These are phyloP conservation scores for Moxostoma hubbsi DNA, from an alignment of 2,797 vertebrate species.

Conservation along the genomic window DNA sequence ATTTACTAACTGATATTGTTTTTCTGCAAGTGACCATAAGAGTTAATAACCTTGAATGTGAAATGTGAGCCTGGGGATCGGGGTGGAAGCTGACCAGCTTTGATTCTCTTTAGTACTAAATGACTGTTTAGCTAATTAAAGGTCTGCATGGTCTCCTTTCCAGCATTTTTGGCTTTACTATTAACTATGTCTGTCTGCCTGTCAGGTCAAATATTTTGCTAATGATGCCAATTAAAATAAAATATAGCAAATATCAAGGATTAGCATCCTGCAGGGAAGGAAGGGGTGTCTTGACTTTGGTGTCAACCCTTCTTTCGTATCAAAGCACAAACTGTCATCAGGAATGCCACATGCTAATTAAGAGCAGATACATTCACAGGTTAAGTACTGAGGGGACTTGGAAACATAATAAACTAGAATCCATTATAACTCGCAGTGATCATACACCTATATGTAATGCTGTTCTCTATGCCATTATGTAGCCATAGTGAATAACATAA, in stretches of 20 bases:
- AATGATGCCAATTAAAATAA: slow-evolving; percentile 81
- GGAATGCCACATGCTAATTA: slow-evolving; percentile 66
- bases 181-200: slow-evolving; percentile 70
- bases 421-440: slow-evolving; percentile 23
- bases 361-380: slow-evolving; percentile 63
- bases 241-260: slow-evolving; percentile 72
- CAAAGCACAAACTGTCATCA: slow-evolving; percentile 65
- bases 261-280: slow-evolving; percentile 67
- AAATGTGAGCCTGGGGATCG: slow-evolving; percentile 36
- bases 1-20: slow-evolving; percentile 37
- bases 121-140: slow-evolving; percentile 59
- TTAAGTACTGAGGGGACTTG: slow-evolving; percentile 65
- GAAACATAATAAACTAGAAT: slow-evolving; percentile 37
- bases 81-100: slow-evolving; percentile 28
- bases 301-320: slow-evolving; percentile 51
- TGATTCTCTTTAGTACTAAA: slow-evolving; percentile 46
- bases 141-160: slow-evolving; percentile 58
- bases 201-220: slow-evolving; percentile 69
- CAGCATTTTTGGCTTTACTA: slow-evolving; percentile 21
- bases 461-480: neutral
- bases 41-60: slow-evolving; percentile 35
- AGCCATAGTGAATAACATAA: neutral
- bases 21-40: slow-evolving; percentile 20
- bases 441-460: slow-evolving; percentile 12
- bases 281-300: slow-evolving; percentile 35